Base-by-base conservation (phyloP, 1,140 invertebrate species). In the Reticulitermes speratus region DNA sequence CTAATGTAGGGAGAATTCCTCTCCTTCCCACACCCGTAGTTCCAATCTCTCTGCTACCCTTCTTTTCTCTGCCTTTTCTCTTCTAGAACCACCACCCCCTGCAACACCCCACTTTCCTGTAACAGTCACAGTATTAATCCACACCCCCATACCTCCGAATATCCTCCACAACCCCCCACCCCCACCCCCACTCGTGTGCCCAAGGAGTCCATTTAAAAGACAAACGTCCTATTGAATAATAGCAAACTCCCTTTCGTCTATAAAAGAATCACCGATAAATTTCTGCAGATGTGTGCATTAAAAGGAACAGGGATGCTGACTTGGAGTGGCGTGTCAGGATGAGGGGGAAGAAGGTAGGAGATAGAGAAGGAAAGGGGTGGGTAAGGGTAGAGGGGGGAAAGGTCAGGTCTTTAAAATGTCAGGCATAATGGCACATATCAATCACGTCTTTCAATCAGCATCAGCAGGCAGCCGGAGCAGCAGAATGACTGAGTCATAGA, bases 1-100 rank as follows among this genome's bases (percentile, higher is more conserved):
- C 89, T 90, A 90, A 90, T 90, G 89, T 89, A 89, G 90, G 87
- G 87, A 87, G 87, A 87, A 86, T 87, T 86, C 87, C 84, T 87
- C 82, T 84, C 82, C 84, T 84, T 82, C 75, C 75, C 86, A 30
- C 8, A 38, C 83, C 82, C 45, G 8, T 48, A 30, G n/a, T 30
- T n/a, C 65, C 65, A 30, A 75, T 25, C 44, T 84, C 83, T 75
- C 65, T 30, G 65, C 65, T 75, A 75, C 65, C 44, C 85, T 85
- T 86, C 75, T 83, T 83, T 83, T 84, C 82, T 59, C 69, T 65
- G n/a, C 86, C 81, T 86, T 86, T 86, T 83, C 82, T 84, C 83
- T 84, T 75, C 65, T 30, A 75, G 16, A 84, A 84, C 75, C 84
- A 44, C 86, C 59, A 48, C 44, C 45, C 86, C 45, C 86, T 44